Evolutionary conservation across 2,888 invertebrate genomes (phyloP).

Genomic region (Lepidocyrtinus sp.): DNA sequence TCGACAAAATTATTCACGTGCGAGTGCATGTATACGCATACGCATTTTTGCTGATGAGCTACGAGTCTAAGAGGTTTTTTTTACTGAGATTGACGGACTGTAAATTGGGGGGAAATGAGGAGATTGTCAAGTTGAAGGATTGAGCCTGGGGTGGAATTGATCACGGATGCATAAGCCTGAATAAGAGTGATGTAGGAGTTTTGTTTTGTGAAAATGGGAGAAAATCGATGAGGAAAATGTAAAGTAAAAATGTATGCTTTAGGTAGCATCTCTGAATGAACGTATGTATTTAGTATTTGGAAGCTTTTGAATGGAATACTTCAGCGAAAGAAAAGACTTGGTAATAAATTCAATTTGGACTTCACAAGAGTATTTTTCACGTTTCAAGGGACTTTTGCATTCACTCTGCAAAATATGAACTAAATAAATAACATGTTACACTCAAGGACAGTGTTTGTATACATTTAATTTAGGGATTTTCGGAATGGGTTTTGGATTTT

Average conservation of each 20-base stretch:
- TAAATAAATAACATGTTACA: no score
- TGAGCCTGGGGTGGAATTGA: neutral
- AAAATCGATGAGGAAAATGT: neutral
- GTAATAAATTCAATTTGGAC: no score
- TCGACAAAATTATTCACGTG: slow-evolving; percentile 18
- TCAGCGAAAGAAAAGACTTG: no score
- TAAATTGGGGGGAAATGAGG: neutral
- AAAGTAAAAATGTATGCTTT: no score
- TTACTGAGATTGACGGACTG: neutral
- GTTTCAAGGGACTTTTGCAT: no score
- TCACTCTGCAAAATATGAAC: no score
- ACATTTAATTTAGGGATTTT: no score
- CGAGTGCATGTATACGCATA: slow-evolving; percentile 15
- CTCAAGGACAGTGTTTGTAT: no score
- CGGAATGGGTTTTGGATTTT: no score
- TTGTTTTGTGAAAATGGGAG: neutral
- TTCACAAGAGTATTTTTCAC: no score
- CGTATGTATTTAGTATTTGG: neutral
- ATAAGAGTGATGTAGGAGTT: neutral
- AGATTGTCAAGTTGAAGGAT: slow-evolving; percentile 24
- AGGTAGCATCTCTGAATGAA: neutral
- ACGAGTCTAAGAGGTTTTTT: neutral
- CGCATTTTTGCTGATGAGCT: slow-evolving; percentile 7
- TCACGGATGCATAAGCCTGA: neutral
- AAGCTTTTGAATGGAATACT: no score